Conservation (phyloP, 2,888 invertebrate genomes). For the Drosophila mimetica region DNA sequence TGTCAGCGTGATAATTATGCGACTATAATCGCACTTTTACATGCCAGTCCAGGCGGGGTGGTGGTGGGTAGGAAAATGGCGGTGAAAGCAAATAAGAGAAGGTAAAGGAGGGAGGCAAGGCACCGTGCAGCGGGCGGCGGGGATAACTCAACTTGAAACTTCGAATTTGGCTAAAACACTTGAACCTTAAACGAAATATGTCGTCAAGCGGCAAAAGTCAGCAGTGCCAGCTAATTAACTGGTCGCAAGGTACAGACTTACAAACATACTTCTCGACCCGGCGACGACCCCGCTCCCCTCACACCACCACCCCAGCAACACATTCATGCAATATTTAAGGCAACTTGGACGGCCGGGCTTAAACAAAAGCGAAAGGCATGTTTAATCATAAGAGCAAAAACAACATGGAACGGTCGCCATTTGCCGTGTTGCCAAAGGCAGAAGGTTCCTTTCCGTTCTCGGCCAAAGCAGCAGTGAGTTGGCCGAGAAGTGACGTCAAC, state of each 20-base stretch:
- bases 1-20: constrained; percentile 81
- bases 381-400: constrained; percentile 79
- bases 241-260: constrained; percentile 70
- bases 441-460: constrained; percentile 42
- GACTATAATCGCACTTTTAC: constrained; percentile 80
- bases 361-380: constrained; percentile 79
- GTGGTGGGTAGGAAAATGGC: constrained; percentile 6
- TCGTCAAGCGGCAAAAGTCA: constrained; percentile 74
- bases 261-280: constrained; percentile 39
- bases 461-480: constrained; percentile 33
- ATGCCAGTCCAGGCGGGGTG: constrained; percentile 54
- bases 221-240: constrained; percentile 76
- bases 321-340: constrained; percentile 72
- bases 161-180: constrained; percentile 60
- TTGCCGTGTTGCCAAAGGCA: constrained; percentile 41
- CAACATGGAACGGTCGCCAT: constrained; percentile 64
- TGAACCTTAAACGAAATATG: constrained; percentile 77
- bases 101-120: neutral
- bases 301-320: constrained; percentile 11
- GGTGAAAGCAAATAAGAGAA: constrained; percentile 4
- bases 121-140: neutral
- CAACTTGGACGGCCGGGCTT: constrained; percentile 67
- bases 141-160: constrained; percentile 40
- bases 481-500: constrained; percentile 32
- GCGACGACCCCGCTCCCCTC: constrained; percentile 4